These are phyloP conservation scores for Notocelia uddmanniana DNA, from an alignment of 2,888 invertebrate species.

Conservation along the genomic window DNA sequence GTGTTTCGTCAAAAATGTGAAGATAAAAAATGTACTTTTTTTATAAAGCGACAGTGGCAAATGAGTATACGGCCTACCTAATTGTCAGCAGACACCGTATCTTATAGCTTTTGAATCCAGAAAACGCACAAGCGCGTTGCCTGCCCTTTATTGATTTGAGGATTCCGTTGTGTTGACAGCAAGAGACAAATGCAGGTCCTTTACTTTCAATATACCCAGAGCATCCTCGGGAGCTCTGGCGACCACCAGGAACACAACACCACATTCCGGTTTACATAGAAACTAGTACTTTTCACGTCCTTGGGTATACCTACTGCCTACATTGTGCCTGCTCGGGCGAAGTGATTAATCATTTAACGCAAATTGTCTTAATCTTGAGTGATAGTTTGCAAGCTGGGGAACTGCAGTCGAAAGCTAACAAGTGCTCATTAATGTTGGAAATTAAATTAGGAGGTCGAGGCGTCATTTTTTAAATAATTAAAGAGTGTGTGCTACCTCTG, in stretches of 20 bases:
- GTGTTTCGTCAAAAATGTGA: slow-evolving; percentile 33
- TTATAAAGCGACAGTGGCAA: too few relatives aligned
- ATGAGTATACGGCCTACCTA: too few relatives aligned
- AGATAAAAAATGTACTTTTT: slow-evolving; percentile 22
- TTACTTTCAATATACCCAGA: too few relatives aligned
- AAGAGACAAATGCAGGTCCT: too few relatives aligned
- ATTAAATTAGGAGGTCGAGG: slow-evolving; percentile 36
- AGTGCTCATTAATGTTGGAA: slow-evolving; percentile 27
- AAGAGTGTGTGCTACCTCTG: neutral
- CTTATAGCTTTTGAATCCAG: too few relatives aligned
- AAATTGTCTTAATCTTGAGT: slow-evolving; percentile 32
- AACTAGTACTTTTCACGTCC: neutral
- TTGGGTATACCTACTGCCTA: neutral
- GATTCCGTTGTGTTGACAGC: too few relatives aligned
- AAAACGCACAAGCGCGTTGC: too few relatives aligned
- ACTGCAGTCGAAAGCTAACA: slow-evolving; percentile 27
- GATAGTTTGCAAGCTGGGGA: slow-evolving; percentile 27
- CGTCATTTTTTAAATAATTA: slow-evolving; percentile 28
- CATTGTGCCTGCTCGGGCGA: slow-evolving; percentile 8
- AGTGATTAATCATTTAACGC: slow-evolving; percentile 34
- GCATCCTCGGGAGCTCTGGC: too few relatives aligned
- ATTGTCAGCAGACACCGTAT: too few relatives aligned
- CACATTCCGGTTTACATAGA: too few relatives aligned
- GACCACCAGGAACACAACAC: too few relatives aligned
- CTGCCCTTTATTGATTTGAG: too few relatives aligned